Evolutionary conservation across 2,797 vertebrate species (phyloP), one percentile per base, ranked within the genome.

Genomic region (Phoebastria nigripes): DNA sequence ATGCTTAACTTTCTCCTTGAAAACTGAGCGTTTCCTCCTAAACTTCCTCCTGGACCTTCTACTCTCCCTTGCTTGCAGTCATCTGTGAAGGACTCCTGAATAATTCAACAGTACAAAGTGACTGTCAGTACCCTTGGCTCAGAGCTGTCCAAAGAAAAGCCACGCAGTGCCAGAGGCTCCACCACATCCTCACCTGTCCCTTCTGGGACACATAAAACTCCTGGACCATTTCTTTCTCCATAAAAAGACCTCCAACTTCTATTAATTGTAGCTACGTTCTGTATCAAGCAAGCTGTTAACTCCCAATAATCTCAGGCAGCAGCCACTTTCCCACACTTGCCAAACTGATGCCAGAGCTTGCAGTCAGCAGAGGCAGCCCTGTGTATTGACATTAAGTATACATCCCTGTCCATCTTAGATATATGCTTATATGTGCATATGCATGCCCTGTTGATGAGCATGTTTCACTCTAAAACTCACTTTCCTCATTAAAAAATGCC

Each of bases 21-120:
- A 37, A n/a, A 79, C 18, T 74, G 49, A 88, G 8, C 20, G 25
- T 39, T 89, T 93, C 28, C 42, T 62, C 33, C 22, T 20, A 51
- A 71, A 71, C 37, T 65, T 89, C 29, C 44, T 59, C 61, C 24
- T 1, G 11, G 72, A 54, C 28, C 41, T 93, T 19, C 28, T 37
- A 58, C 46, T 80, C 84, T 59, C 41, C 59, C 52, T 71, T 31
- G 26, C 46, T 83, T 52, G 73, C 83, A 95, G 92, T 69, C 76
- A 81, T 83, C 87, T 93, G 70, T 95, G 95, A 96, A 92, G 73
- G 61, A 81, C 56, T 90, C 37, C 69, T 93, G 80, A 95, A 96
- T 96, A 94, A 93, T 92, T 95, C 80, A 90, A 8, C 5, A 81
- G 44, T 44, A 78, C 89, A 92, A 92, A 91, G 61, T 1, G 6